Evolutionary conservation across 2,888 invertebrate genomes (phyloP).

Genomic region (Busseola fusca): DNA sequence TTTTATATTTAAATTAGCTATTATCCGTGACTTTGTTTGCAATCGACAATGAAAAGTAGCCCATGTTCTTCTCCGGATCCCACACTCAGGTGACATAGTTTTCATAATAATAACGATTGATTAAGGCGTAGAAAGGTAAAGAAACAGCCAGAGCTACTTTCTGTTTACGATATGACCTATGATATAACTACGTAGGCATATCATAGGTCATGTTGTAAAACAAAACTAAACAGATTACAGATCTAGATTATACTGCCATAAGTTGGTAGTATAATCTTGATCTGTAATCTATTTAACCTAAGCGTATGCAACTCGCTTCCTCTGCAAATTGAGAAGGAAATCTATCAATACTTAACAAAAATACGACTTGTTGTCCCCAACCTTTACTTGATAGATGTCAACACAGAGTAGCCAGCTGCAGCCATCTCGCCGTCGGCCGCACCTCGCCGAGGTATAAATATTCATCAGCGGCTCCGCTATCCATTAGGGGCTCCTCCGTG

Average conservation of each 20-base stretch:
- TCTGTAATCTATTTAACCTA: background rate
- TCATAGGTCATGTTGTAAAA: no score
- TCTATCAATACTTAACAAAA: conserved; percentile 24
- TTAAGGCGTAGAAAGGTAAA: background rate
- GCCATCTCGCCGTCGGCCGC: conserved; percentile 22
- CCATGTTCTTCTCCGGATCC: background rate
- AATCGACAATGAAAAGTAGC: background rate
- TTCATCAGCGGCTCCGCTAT: conserved; percentile 57
- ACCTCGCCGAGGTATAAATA: conserved; percentile 53
- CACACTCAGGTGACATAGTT: background rate
- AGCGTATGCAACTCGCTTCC: background rate
- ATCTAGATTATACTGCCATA: no score
- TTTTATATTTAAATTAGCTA: background rate
- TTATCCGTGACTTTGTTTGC: background rate
- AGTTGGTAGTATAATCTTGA: no score
- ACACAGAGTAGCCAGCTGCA: conserved; percentile 20
- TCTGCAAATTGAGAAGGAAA: background rate
- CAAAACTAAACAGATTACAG: no score
- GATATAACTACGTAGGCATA: no score
- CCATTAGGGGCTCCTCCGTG: conserved; percentile 57
- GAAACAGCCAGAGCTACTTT: background rate
- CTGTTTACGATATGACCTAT: no score
- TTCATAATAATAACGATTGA: background rate
- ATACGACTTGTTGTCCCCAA: conserved; percentile 18
- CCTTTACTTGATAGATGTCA: conserved; percentile 3